Conservation (phyloP, 2,797 vertebrate genomes). For the Crenichthys baileyi region DNA sequence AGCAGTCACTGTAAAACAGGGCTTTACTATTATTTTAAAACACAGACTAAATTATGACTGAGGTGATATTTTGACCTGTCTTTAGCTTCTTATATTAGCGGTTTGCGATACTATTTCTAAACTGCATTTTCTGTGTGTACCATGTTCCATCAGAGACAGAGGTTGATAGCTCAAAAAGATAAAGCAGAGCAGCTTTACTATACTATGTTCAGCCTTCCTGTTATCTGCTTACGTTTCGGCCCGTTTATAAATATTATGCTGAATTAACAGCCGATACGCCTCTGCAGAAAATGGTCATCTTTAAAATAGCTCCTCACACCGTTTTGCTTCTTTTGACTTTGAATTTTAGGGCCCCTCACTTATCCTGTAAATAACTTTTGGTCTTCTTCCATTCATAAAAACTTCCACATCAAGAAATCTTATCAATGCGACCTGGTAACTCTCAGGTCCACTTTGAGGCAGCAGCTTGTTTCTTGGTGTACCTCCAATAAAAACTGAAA, state of each 20-base stretch:
- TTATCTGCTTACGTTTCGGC: not conserved
- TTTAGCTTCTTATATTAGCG: not conserved
- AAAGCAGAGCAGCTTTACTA: not conserved
- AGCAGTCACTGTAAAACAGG: not conserved
- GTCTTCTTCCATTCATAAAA: not conserved
- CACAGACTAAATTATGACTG: not conserved
- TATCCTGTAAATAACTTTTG: not conserved
- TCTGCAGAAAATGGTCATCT: not conserved
- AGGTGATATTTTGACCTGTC: not conserved
- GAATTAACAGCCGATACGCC: not conserved
- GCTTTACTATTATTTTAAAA: not conserved
- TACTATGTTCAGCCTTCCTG: not conserved
- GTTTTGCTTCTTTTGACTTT: not conserved
- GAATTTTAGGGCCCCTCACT: not conserved
- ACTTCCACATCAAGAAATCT: not conserved
- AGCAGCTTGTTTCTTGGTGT: not conserved
- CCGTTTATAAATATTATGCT: not conserved
- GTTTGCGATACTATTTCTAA: not conserved
- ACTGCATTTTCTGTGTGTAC: not conserved
- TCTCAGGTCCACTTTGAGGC: not conserved
- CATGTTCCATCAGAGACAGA: no score
- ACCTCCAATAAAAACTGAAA: not conserved
- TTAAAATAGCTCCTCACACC: not conserved
- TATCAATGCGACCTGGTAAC: not conserved
- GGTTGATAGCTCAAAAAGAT: no score